Conservation (phyloP, 53 echinoderm and acorn worm genomes). For the Actinopyga echinites region DNA sequence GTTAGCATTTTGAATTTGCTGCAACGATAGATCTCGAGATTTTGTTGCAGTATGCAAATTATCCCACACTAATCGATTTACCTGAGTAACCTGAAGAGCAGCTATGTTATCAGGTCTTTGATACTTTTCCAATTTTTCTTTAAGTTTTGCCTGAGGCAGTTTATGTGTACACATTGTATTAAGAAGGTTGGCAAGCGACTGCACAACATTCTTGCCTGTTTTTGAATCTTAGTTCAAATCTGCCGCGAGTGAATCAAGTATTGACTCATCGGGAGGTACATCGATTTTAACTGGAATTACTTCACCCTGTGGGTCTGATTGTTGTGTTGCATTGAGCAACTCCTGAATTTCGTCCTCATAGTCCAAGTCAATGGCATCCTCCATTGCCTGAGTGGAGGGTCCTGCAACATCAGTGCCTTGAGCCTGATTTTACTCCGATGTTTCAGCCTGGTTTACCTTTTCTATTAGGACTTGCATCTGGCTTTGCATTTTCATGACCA, state of each 20-base stretch:
- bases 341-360: slow-evolving; percentile 29
- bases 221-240: background rate
- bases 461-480: background rate
- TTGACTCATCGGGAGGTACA: background rate
- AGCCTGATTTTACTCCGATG: background rate
- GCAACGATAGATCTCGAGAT: background rate
- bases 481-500: slow-evolving; percentile 8
- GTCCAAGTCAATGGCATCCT: background rate
- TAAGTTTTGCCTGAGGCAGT: background rate
- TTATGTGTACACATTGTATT: background rate
- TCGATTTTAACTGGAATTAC: background rate
- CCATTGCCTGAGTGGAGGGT: background rate
- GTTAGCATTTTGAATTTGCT: background rate
- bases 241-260: slow-evolving; percentile 1
- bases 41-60: background rate
- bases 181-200: background rate
- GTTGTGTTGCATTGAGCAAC: slow-evolving; percentile 1
- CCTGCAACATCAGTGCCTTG: background rate
- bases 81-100: background rate
- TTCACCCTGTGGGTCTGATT: background rate
- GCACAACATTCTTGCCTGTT: background rate
- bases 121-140: background rate
- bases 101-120: background rate
- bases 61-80: background rate
- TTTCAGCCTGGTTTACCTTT: slow-evolving; percentile 18